Percentiles rank a stretch among this genome's conserved stretches.
Conservation (phyloP, 2,797 vertebrate species). For the Choloepus didactylus region DNA sequence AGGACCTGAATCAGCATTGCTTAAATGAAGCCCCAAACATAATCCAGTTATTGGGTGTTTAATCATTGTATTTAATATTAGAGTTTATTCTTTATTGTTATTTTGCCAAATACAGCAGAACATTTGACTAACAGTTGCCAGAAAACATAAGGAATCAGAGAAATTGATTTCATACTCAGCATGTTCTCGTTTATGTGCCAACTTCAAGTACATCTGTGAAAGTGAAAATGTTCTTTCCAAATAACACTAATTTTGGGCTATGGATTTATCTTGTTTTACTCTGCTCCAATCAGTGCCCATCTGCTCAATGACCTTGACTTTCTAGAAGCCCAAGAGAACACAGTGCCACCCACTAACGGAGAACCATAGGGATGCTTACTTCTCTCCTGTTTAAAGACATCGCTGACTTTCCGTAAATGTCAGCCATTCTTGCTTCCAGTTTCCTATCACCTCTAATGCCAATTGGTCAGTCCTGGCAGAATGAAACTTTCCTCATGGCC, state of each 20-base stretch:
- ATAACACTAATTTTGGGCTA: conserved; percentile 72
- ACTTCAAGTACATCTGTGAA: conserved; percentile 70
- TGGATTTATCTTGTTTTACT: conserved; percentile 65
- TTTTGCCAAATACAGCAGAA: conserved; percentile 75
- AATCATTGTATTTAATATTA: conserved; percentile 51
- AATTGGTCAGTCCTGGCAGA: neutral
- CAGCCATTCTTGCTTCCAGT: neutral
- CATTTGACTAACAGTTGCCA: conserved; percentile 75
- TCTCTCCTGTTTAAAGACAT: conserved; percentile 9
- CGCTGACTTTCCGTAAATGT: neutral
- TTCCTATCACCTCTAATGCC: neutral
- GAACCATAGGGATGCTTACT: neutral
- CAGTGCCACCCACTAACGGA: neutral
- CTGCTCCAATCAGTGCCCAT: conserved; percentile 48
- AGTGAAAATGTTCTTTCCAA: conserved; percentile 64
- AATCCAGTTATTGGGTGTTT: conserved; percentile 32
- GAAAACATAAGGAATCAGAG: conserved; percentile 74
- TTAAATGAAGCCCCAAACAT: neutral
- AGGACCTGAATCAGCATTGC: neutral
- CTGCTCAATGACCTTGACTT: conserved; percentile 59
- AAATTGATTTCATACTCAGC: conserved; percentile 74
- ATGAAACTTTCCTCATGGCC: neutral
- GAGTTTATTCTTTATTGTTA: conserved; percentile 64
- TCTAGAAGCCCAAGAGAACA: neutral
- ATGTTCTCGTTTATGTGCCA: conserved; percentile 75